Evolutionary conservation across 2,888 invertebrate genomes (phyloP).

Genomic region (Drosophila multiciliata): DNA sequence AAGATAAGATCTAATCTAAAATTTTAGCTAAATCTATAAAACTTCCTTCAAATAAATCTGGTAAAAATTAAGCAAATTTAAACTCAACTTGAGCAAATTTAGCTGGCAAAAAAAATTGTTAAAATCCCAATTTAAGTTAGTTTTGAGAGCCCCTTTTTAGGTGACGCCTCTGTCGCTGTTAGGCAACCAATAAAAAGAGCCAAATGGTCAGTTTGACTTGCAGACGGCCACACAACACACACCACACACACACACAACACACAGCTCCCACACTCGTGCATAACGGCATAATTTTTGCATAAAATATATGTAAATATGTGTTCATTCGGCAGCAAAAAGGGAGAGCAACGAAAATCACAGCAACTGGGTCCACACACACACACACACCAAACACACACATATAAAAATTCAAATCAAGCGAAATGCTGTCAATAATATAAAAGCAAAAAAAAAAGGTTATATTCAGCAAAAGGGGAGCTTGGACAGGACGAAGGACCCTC

Average conservation of each 20-base stretch:
- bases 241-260: constrained; percentile 31
- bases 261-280: constrained; percentile 76
- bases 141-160: neutral
- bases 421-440: constrained; percentile 77
- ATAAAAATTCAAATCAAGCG: constrained; percentile 80
- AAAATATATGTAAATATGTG: constrained; percentile 83
- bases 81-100: no score
- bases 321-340: constrained; percentile 55
- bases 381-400: constrained; percentile 32
- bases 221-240: no score
- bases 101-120: no score
- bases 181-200: constrained; percentile 75
- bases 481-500: constrained; percentile 25
- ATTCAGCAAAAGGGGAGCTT: constrained; percentile 17
- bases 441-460: constrained; percentile 37
- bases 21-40: no score
- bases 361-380: constrained; percentile 62
- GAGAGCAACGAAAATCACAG: constrained; percentile 69
- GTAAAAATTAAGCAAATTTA: no score
- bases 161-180: constrained; percentile 60
- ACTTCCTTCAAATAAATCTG: no score
- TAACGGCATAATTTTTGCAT: constrained; percentile 83
- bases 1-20: no score
- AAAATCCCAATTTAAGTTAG: no score
- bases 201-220: constrained; percentile 78